Conservation (phyloP, 2,113 vertebrate species). For the Trichechus manatus region DNA sequence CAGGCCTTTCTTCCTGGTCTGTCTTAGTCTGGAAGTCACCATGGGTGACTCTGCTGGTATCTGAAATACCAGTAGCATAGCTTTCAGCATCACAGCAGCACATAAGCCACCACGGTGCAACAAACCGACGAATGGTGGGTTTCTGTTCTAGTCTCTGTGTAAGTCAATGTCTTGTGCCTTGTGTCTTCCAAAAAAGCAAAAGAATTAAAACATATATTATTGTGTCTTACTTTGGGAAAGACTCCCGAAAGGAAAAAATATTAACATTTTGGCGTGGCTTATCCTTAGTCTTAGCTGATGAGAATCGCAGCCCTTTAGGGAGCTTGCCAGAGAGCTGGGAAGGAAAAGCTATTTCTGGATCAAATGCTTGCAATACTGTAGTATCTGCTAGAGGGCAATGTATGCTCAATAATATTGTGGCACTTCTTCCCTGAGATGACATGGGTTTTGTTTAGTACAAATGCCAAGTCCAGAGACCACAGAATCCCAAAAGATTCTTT, state of each 20-base stretch:
- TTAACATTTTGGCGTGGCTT: background rate
- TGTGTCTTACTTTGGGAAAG: background rate
- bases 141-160: background rate
- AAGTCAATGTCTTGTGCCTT: background rate
- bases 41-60: background rate
- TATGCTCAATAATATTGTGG: slow-evolving; percentile 73
- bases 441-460: background rate
- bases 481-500: background rate
- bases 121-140: background rate
- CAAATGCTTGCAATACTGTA: slow-evolving; percentile 74
- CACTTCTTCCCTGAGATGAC: background rate
- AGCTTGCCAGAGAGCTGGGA: background rate
- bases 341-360: background rate
- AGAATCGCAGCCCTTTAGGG: background rate
- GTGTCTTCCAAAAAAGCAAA: background rate
- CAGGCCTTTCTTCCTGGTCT: background rate
- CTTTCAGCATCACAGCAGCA: background rate
- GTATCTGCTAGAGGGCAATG: slow-evolving; percentile 85
- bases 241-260: background rate
- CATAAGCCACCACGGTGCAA: background rate
- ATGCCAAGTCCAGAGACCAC: background rate
- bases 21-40: background rate
- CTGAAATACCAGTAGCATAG: background rate
- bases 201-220: background rate
- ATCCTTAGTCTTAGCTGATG: background rate